These are phyloP conservation scores for Patiria miniata DNA, from an alignment of 35 echinoderm and acorn worm genomes.

Conservation along the genomic window DNA sequence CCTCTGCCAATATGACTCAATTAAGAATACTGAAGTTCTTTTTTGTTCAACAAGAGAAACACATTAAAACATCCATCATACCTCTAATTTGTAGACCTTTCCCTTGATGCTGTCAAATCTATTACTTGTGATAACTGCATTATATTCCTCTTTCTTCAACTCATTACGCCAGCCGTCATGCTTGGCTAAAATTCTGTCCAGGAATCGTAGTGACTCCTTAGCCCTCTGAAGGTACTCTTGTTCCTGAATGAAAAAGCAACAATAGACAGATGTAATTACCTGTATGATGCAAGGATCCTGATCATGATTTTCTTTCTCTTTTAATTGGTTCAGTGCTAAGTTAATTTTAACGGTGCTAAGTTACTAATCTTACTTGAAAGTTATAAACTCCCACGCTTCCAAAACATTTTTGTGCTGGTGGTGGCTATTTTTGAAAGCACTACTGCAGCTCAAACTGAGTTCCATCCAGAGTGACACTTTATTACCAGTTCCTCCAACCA, in stretches of 20 bases:
- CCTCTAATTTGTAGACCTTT: conserved; percentile 83
- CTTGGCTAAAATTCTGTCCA: conserved; percentile 48
- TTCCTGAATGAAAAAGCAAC: conserved; percentile 54
- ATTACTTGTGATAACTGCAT: conserved; percentile 39
- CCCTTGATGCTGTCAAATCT: conserved; percentile 57
- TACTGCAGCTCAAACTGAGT: neutral
- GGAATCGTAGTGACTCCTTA: conserved; percentile 56
- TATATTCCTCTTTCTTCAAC: neutral
- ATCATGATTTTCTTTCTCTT: neutral
- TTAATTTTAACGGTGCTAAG: neutral
- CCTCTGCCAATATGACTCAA: too few relatives aligned
- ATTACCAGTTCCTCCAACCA: too few relatives aligned
- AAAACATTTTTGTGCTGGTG: too few relatives aligned
- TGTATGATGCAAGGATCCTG: neutral
- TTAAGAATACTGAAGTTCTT: too few relatives aligned
- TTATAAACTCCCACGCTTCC: neutral
- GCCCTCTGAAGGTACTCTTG: conserved; percentile 85
- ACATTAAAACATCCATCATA: conserved; percentile 13
- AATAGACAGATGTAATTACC: neutral
- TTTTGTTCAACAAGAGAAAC: too few relatives aligned
- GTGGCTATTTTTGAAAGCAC: neutral
- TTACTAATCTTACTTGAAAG: neutral
- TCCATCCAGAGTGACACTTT: neutral
- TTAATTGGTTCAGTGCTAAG: neutral
- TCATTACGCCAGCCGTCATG: conserved; percentile 68